Evolutionary conservation across 1,140 invertebrate species (phyloP), one percentile per base, ranked within the genome.

Genomic region (Nylanderia fulva): DNA sequence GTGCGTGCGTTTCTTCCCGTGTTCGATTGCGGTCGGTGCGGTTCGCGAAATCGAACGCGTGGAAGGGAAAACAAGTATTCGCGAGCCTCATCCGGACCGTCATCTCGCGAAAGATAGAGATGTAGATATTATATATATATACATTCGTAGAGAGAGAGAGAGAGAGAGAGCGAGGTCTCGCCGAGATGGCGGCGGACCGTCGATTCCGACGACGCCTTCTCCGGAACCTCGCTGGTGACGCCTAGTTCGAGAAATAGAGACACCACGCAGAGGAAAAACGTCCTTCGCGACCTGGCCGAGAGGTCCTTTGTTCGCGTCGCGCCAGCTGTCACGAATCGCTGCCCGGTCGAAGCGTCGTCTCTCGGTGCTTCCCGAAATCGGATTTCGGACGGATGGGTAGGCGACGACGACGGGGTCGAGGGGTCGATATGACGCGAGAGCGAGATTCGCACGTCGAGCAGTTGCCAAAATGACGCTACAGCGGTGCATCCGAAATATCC

Each of bases 371-470:
- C n/a, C 63, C 77, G 77, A 71, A 48, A 60, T 72, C 39, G 42
- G 18, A 72, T 75, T 87, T 69, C 72, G 83, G 69, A 77, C 13
- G 24, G 24, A 71, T 76, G 86, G 86, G 84, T 72, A 85, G 79
- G n/a, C n/a, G n/a, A n/a, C 61, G 56, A 76, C 86, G 75, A 64
- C 66, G 77, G 69, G 87, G 75, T 88, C 87, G 84, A 66, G 87
- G 69, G 87, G 86, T 88, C 87, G 87, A 88, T 88, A 88, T 63
- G 84, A 77, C 86, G 86, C 64, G 60, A 88, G 60, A 88, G 86
- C 69, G 80, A 48, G 69, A 71, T 45, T 52, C 58, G 87, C 69
- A 76, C 66, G 48, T 60, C 54, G 60, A 48, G 24, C 60, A 21
- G 60, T 88, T n/a, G 86, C 86, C 86, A 18, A 85, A 88, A 88